Conservation (phyloP, 2,797 vertebrate species). For the Scolopax rusticola region DNA sequence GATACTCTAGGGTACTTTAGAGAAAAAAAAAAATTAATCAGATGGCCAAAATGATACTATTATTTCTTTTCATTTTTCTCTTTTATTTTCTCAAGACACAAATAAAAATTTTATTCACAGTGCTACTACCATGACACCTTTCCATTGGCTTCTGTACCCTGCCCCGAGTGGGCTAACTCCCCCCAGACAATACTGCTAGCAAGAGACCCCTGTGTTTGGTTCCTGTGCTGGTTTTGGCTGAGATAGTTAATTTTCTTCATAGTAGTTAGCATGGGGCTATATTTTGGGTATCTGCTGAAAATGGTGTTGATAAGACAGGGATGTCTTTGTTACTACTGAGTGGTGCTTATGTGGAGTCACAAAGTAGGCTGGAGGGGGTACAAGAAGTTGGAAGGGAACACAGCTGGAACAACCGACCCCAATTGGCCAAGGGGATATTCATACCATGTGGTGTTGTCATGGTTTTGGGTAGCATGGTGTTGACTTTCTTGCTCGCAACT, state of each 20-base stretch:
- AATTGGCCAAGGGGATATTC: background rate
- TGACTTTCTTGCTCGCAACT: background rate
- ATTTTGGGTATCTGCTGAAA: background rate
- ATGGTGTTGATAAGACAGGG: background rate
- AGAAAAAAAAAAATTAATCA: background rate
- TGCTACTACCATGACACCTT: background rate
- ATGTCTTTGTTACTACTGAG: background rate
- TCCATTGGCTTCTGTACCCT: background rate
- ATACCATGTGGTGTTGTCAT: background rate
- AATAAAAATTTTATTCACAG: background rate
- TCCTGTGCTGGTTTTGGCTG: background rate
- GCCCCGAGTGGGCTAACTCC: background rate
- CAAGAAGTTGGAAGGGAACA: too few species aligned
- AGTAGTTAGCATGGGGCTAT: background rate
- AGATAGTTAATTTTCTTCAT: background rate
- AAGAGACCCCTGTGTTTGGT: background rate
- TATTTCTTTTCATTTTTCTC: fast-evolving
- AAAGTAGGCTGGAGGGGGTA: background rate
- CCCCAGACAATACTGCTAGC: too few species aligned
- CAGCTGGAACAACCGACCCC: too few species aligned
- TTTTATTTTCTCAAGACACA: background rate
- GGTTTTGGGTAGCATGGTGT: background rate
- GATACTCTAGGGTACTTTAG: background rate
- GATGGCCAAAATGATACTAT: background rate
- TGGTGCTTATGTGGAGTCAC: background rate